Base-by-base conservation (phyloP, 2,113 vertebrate species). In the Tupaia tana region DNA sequence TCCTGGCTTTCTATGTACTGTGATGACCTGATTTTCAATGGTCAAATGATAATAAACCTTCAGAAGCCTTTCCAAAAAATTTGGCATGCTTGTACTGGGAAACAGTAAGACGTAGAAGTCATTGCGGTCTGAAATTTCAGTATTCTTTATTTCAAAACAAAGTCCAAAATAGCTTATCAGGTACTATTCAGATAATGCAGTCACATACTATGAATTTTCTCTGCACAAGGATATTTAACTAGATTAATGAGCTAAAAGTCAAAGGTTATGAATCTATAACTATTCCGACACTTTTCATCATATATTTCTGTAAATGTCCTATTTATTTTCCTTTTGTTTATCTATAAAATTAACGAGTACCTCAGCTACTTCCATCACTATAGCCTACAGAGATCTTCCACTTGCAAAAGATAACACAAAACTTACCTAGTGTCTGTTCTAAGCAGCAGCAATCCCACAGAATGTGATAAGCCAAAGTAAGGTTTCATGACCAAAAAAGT, bases 61-160 rank as follows among this genome's bases (percentile, higher is more conserved):
- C 85, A 16, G 10, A 69, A 86, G 22, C 2, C 29, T 59, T 95
- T 78, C 70, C 25, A 59, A 56, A 94, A 7, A 78, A 16, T 27
- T 82, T 61, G 63, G 24, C 22, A 3, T 54, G 77, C 56, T 86
- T 74, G 29, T 43, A 54, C 15, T 74, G 77, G 14, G 81, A 27
- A 67, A 77, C 7, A 11, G 2, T 31, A 59, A 61, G 4, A 67
- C 6, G 16, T 52, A 81, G 16, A 24, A 2, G 1, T 73, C 14
- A 74, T 67, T 25, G 22, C 63, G 69, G 20, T 77, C n/a, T 83
- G 20, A 89, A 93, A 80, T 1, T 25, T 86, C 16, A 71, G 10
- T 81, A 29, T 66, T 71, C 61, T 84, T 91, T 92, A 92, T 86
- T 86, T 88, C n/a, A 70, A 80, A 86, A n/a, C 56, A 69, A 86